Conservation (phyloP, 1,140 invertebrate genomes). For the Leptinotarsa texana region DNA sequence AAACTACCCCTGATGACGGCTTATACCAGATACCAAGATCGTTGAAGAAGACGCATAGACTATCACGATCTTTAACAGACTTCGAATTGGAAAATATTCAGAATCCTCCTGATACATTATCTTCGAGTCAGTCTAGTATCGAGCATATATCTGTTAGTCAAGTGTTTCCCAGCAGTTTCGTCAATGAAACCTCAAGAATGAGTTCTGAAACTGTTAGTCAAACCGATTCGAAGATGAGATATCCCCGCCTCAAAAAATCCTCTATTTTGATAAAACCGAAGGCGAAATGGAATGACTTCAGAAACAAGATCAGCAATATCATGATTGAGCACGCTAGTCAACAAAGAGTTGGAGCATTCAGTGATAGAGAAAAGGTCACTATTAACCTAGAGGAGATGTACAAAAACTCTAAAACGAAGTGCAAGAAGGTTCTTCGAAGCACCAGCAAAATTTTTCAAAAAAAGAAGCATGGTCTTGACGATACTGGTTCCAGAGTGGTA, state of each 20-base stretch:
- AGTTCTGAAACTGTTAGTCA: not conserved
- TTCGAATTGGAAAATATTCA: slow-evolving; percentile 47
- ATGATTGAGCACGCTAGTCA: slow-evolving; percentile 48
- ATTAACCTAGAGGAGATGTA: slow-evolving; percentile 52
- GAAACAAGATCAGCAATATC: slow-evolving; percentile 48
- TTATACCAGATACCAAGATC: slow-evolving; percentile 52
- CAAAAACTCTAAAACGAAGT: slow-evolving; percentile 51
- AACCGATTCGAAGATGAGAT: slow-evolving; percentile 24
- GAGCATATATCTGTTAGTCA: slow-evolving; percentile 53
- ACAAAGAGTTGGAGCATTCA: slow-evolving; percentile 50
- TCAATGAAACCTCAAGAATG: not conserved
- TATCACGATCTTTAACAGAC: slow-evolving; percentile 51
- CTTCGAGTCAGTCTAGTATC: slow-evolving; percentile 43
- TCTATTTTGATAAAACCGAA: slow-evolving; percentile 46
- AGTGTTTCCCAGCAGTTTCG: slow-evolving; percentile 28
- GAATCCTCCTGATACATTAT: slow-evolving; percentile 24
- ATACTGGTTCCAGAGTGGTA: slow-evolving; percentile 32
- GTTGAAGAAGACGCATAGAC: slow-evolving; percentile 35
- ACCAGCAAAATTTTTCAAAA: slow-evolving; percentile 50
- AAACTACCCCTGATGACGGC: slow-evolving; percentile 42
- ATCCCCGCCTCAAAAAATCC: slow-evolving; percentile 20
- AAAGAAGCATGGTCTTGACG: slow-evolving; percentile 23
- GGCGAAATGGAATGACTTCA: slow-evolving; percentile 49
- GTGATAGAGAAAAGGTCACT: slow-evolving; percentile 43
- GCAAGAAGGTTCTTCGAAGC: slow-evolving; percentile 49